These are phyloP conservation scores for Colletes latitarsis DNA, from an alignment of 1,140 invertebrate genomes.

Conservation along the genomic window DNA sequence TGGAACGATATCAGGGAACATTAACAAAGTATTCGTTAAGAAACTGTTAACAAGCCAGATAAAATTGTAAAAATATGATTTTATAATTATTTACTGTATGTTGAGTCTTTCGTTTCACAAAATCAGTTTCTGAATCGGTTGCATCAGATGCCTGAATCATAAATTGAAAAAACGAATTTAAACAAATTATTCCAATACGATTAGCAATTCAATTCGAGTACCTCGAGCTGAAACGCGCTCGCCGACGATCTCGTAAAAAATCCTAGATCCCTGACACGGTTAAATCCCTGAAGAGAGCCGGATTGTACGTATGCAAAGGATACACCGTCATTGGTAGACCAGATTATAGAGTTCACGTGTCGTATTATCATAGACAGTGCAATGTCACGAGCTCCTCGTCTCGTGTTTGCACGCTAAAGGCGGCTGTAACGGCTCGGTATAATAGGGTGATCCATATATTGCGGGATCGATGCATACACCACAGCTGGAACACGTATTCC, in stretches of 20 bases:
- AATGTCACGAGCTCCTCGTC: constrained; percentile 65
- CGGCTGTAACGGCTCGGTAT: constrained; percentile 49
- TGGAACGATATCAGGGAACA: too few species aligned
- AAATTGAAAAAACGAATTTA: background rate
- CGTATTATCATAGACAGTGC: constrained; percentile 68
- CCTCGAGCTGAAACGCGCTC: constrained; percentile 24
- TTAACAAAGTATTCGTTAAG: too few species aligned
- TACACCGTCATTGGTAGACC: constrained; percentile 44
- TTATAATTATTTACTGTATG: too few species aligned
- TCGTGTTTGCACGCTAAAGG: constrained; percentile 58
- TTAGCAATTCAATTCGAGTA: constrained; percentile 33
- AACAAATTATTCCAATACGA: constrained; percentile 1
- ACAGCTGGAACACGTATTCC: constrained; percentile 42
- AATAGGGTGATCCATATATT: constrained; percentile 62
- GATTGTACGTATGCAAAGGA: constrained; percentile 40
- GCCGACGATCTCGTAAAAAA: constrained; percentile 44
- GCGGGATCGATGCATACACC: constrained; percentile 50
- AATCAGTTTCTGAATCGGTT: too few species aligned
- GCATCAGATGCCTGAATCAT: too few species aligned
- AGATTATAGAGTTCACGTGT: constrained; percentile 67
- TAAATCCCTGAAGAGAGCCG: constrained; percentile 31
- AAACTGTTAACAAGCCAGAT: too few species aligned
- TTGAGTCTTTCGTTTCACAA: too few species aligned
- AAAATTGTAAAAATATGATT: too few species aligned
- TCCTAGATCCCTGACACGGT: constrained; percentile 48